Evolutionary conservation across 1,140 invertebrate species (phyloP).

Genomic region (Chrysomallon squamiferum): DNA sequence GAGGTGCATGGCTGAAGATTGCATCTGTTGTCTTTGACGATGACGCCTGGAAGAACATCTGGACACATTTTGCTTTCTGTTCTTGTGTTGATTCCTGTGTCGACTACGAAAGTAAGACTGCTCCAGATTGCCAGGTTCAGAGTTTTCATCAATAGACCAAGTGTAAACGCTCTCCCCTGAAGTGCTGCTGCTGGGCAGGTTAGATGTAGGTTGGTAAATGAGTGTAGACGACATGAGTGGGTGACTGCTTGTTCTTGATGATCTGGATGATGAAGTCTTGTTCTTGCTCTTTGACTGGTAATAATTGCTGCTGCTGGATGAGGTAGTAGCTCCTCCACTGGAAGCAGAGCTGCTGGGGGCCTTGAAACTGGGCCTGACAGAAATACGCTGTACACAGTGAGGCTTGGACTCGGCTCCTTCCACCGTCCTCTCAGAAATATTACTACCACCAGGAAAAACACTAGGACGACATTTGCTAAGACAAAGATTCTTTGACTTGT

Average conservation of each 20-base stretch:
- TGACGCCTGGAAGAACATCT: conserved; percentile 8
- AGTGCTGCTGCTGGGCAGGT: conserved; percentile 10
- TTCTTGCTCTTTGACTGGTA: conserved; percentile 18
- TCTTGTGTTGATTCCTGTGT: conserved; percentile 6
- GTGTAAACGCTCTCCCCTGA: conserved; percentile 45
- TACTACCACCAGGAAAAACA: neutral
- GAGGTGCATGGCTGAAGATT: conserved; percentile 23
- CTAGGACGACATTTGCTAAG: neutral
- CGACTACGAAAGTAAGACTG: conserved; percentile 44
- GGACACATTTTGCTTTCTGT: neutral
- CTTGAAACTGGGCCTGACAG: neutral
- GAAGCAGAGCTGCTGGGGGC: neutral
- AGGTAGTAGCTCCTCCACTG: conserved; percentile 4
- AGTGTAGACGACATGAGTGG: conserved; percentile 38
- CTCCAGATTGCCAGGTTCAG: conserved; percentile 43
- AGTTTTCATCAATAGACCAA: conserved; percentile 48
- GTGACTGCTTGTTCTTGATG: conserved; percentile 19
- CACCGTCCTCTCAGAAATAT: conserved; percentile 11
- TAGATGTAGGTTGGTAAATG: conserved; percentile 22
- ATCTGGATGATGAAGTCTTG: conserved; percentile 26
- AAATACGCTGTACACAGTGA: neutral
- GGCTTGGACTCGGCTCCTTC: conserved; percentile 13
- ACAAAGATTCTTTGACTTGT: neutral
- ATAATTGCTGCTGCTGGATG: conserved; percentile 11
- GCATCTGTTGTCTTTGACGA: conserved; percentile 13